phyloP scores from a whole-genome alignment of 2,888 invertebrate species.

The Gandaritis pyraliata region DNA sequence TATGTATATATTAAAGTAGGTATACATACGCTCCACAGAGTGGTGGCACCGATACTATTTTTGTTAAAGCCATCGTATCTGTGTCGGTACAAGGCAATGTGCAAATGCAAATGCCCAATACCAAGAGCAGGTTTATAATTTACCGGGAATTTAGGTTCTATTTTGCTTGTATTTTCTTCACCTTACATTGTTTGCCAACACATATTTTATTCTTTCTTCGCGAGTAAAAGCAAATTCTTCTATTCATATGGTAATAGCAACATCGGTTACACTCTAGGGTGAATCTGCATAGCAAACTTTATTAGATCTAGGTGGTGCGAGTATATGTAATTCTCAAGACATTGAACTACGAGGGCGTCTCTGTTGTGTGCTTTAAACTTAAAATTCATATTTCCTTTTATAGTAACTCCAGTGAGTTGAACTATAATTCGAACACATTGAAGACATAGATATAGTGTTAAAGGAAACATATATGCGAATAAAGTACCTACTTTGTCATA shows the following conservation, averaged over 20 bases:
- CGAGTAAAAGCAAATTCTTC: constrained; percentile 37
- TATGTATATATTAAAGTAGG: no score
- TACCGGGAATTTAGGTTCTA: constrained; percentile 9
- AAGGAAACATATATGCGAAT: no score
- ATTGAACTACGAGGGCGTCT: constrained; percentile 19
- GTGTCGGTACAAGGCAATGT: no score
- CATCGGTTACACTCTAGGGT: constrained; percentile 41
- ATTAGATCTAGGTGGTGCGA: constrained; percentile 14
- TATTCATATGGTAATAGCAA: constrained; percentile 44
- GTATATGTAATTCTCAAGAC: constrained; percentile 22
- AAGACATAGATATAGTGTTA: no score
- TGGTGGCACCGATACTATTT: no score
- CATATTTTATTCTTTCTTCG: constrained; percentile 31
- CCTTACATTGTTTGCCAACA: constrained; percentile 34
- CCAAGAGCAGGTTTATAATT: constrained; percentile 4
- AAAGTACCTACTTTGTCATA: no score
- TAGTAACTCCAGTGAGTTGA: not conserved
- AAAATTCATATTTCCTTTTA: constrained; percentile 11
- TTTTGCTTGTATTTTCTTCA: constrained; percentile 18
- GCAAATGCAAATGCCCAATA: not conserved
- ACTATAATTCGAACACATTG: no score
- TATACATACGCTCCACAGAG: no score
- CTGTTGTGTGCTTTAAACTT: constrained; percentile 23
- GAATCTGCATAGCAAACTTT: constrained; percentile 40
- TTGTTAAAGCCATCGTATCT: no score